Base-by-base conservation (phyloP, 2,113 vertebrate species). In the Anarhynchus alexandrinus region DNA sequence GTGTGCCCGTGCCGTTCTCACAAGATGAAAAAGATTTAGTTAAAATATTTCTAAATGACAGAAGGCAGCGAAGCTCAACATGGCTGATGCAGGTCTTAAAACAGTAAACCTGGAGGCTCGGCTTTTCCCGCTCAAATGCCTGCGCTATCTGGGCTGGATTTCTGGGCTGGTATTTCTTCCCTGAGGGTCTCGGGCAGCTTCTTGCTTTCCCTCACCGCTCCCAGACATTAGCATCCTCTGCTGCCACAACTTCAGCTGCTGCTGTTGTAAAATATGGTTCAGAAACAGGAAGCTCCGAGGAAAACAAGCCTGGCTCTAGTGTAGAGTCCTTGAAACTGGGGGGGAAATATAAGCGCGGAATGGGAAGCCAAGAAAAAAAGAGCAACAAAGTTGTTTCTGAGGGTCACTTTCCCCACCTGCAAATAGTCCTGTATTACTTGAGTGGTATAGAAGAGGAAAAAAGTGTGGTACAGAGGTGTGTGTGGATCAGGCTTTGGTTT, bases 1-100 rank as follows among this genome's bases (percentile, higher is more conserved):
- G 3, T 8, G 18, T 22, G 16, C 26, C 7, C 29, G 36, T 0
- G 1, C 16, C 2, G 0, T 40, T 83, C 80, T 40, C 47, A 43
- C 25, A 38, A 55, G 19, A 66, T 27, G 13, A 45, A 73, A 18
- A 80, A 30, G 10, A 52, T 64, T 47, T 42, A 38, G 9, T 61
- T 66, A 66, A 96, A 76, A 43, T 12, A 6, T 69, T 83, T 57
- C 47, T 47, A 34, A 71, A 30, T n/a, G 40, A 54, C 66, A 79
- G 57, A 66, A 80, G 45, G n/a, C 76, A 69, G 59, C 2, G 3
- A 92, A 83, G n/a, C 32, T 78, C 64, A 79, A 29, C 36, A 6
- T 23, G 42, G 54, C 19, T 66, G n/a, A 20, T 13, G 9, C 18
- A 61, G 21, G 10, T 71, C 52, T 86, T 71, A 61, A 73, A 93